Base-by-base conservation (phyloP, 2,113 vertebrate species). In the Uria lomvia region DNA sequence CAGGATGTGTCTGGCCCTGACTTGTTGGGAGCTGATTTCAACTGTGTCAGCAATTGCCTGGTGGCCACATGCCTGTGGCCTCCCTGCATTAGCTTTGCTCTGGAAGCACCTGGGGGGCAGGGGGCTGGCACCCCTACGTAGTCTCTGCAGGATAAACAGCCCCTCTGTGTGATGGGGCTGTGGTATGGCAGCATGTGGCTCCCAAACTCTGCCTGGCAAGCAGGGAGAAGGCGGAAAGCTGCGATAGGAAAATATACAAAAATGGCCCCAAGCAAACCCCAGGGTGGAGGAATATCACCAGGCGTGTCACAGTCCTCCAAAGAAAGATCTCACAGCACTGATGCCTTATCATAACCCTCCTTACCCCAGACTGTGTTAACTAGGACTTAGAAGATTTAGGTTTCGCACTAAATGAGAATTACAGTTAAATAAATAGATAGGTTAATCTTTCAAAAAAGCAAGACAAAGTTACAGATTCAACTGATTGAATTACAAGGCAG, bases 1-100 rank as follows among this genome's bases (percentile, higher is more conserved):
- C 27, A 8, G 60, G 27, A 52, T 6, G 9, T 9, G 15, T 34
- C 34, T 29, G 34, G 15, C n/a, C 17, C 24, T 32, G 43, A 34
- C 24, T 16, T 30, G 8, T 2, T 22, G 10, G 40, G 10, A 56
- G 40, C 27, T 62, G 22, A 7, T 68, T 58, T 75, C 24, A 29
- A 4, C 18, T 2, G 2, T 7, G 8, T 11, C 27, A 74, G 18
- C 18, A 13, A 6, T 30, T 14, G 13, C 7, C 42, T 42, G 24
- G 40, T 50, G 16, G 24, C 12, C 58, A 49, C 0, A 0, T 40
- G 23, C 6, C 42, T 30, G 15, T n/a, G 15, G 5, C 38, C 8
- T 27, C 22, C 22, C 7, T 62, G 15, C 14, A 9, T 17, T 47
- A 15, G 9, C 18, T 38, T 47, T 23, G 14, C 7, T 55, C 49